Percentiles rank a stretch among this genome's conserved stretches.
Evolutionary conservation across 2,797 vertebrate genomes (phyloP).

Genomic region (Chrysolophus pictus): DNA sequence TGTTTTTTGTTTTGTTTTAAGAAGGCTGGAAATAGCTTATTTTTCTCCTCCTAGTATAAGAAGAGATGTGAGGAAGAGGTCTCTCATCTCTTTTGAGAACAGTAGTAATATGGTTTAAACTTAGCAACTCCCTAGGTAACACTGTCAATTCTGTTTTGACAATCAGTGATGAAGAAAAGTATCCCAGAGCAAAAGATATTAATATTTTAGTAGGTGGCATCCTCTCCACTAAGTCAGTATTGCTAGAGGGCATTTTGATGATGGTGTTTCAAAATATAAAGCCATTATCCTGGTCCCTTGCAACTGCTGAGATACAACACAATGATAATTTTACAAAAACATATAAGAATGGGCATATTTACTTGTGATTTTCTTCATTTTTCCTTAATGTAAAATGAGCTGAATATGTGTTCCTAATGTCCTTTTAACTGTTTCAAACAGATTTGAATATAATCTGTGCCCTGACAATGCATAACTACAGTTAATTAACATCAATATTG

Average conservation of each 20-base stretch:
- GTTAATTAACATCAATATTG: neutral
- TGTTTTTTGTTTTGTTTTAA: neutral
- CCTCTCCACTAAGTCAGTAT: neutral
- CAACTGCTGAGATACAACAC: neutral
- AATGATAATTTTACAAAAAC: neutral
- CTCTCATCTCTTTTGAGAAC: conserved; percentile 7
- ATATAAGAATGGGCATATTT: neutral
- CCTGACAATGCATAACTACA: neutral
- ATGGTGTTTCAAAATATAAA: conserved; percentile 30
- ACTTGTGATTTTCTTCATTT: neutral
- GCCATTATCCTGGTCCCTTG: neutral
- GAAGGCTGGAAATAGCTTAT: neutral
- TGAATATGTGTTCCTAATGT: neutral
- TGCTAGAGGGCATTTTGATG: conserved; percentile 26
- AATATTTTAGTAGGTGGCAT: conserved; percentile 44
- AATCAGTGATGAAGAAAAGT: conserved; percentile 47
- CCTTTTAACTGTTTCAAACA: neutral
- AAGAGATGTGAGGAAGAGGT: neutral
- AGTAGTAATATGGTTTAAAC: neutral
- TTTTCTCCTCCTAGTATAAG: neutral
- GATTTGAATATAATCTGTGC: neutral
- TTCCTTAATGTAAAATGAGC: neutral
- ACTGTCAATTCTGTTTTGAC: conserved; percentile 10
- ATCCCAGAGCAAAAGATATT: conserved; percentile 35
- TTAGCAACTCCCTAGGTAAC: conserved; percentile 33